Conservation (phyloP, 2,888 invertebrate genomes). For the Leptarthrus brevirostris region DNA sequence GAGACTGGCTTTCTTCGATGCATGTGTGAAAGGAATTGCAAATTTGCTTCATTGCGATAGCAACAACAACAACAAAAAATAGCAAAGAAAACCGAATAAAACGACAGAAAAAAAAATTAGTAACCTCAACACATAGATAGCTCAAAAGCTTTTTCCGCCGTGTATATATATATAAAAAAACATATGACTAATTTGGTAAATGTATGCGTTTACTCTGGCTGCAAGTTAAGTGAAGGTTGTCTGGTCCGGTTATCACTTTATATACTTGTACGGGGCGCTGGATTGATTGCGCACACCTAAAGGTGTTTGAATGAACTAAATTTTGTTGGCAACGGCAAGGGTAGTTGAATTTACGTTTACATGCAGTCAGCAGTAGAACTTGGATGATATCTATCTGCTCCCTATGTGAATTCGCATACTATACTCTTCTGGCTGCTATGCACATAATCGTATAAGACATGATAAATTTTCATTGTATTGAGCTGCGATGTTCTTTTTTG, state of each 20-base stretch:
- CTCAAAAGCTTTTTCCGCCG: conserved; percentile 18
- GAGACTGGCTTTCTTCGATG: conserved; percentile 25
- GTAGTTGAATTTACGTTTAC: background rate
- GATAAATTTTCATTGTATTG: conserved; percentile 2
- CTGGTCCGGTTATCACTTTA: conserved; percentile 44
- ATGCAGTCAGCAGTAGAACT: background rate
- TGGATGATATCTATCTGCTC: background rate
- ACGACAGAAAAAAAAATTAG: background rate
- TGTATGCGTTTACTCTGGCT: conserved; percentile 4
- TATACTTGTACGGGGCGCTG: conserved; percentile 14
- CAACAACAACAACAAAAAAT: conserved; percentile 7
- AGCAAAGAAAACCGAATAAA: conserved; percentile 18
- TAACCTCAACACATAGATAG: background rate
- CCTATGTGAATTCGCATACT: background rate
- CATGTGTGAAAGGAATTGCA: conserved; percentile 42
- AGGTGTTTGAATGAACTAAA: conserved; percentile 10
- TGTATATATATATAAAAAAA: conserved; percentile 7
- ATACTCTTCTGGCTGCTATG: conserved; percentile 23
- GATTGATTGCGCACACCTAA: conserved; percentile 39
- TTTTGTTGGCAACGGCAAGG: background rate
- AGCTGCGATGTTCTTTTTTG: conserved; percentile 24
- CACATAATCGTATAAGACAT: conserved; percentile 14
- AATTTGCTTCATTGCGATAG: conserved; percentile 36
- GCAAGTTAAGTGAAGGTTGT: conserved; percentile 41
- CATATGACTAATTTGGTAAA: conserved; percentile 27